phyloP scores from a whole-genome alignment of 1,140 invertebrate species.

The Brachionus sp. region DNA sequence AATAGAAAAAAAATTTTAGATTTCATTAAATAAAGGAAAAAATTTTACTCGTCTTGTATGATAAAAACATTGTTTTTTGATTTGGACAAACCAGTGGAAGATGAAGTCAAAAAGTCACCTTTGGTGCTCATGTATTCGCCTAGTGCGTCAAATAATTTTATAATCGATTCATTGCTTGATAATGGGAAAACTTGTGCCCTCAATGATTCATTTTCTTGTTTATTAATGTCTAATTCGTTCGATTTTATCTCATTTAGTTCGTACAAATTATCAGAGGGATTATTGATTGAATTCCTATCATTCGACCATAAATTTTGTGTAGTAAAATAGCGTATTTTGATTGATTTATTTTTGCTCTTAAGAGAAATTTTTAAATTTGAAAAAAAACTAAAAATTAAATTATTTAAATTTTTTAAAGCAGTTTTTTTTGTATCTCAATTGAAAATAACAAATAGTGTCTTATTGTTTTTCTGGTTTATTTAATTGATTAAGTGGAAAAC shows the following conservation, averaged over 20 bases:
- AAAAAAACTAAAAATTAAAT: not conserved
- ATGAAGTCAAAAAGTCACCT: not conserved
- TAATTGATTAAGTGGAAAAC: too few species aligned
- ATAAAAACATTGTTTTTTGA: slow-evolving; percentile 4
- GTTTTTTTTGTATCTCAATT: too few species aligned
- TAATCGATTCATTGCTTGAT: not conserved
- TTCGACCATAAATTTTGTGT: not conserved
- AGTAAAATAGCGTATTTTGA: slow-evolving; percentile 19
- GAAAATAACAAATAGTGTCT: too few species aligned
- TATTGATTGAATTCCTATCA: not conserved
- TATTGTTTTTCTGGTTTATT: too few species aligned
- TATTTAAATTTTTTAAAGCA: not conserved
- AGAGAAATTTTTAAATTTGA: not conserved
- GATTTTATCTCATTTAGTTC: not conserved
- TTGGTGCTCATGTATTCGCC: not conserved
- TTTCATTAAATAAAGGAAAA: not conserved
- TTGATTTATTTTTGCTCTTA: not conserved
- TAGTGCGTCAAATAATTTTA: not conserved
- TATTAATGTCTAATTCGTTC: not conserved
- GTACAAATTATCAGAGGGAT: not conserved
- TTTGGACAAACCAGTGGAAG: slow-evolving; percentile 3
- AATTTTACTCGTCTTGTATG: not conserved
- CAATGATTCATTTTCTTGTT: not conserved
- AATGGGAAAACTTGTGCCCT: not conserved
- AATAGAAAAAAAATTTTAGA: not conserved